Percentiles rank a stretch among this genome's conserved stretches.
Evolutionary conservation across 2,113 vertebrate genomes (phyloP).

Genomic region (Anoura caudifer): DNA sequence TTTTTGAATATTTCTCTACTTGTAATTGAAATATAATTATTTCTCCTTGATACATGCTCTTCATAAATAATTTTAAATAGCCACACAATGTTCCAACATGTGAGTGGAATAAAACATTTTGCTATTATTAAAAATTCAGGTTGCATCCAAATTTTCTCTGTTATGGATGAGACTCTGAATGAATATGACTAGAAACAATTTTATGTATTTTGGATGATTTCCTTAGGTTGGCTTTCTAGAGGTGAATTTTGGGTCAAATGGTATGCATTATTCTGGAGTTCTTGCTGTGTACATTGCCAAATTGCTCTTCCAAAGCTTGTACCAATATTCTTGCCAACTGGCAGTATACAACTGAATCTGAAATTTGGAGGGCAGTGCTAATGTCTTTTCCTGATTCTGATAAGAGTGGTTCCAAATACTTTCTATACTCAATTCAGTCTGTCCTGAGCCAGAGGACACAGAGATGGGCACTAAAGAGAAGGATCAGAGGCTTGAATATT

Average conservation of each 20-base stretch:
- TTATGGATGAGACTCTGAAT: background rate
- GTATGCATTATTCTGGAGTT: background rate
- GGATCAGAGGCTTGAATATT: background rate
- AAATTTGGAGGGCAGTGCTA: background rate
- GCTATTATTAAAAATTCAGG: background rate
- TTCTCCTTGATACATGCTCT: background rate
- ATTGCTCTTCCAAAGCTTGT: background rate
- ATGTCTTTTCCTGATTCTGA: background rate
- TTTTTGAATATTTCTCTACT: background rate
- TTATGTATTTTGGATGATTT: constrained; percentile 39
- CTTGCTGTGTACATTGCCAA: constrained; percentile 5
- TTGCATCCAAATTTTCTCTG: background rate
- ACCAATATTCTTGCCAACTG: background rate
- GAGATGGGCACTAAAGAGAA: background rate
- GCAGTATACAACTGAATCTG: background rate
- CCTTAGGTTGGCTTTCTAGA: constrained; percentile 12
- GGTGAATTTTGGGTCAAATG: constrained; percentile 7
- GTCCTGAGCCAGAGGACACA: background rate
- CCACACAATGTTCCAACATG: background rate
- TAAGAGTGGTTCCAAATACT: background rate
- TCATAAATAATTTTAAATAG: background rate
- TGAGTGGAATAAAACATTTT: background rate
- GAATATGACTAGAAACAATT: constrained; percentile 13
- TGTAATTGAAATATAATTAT: background rate
- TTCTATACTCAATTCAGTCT: background rate